A percentile compares a stretch with the other conserved stretches of the same genome.
phyloP scores from a whole-genome alignment of 1,140 invertebrate species.

The Zaprionus davidi region DNA sequence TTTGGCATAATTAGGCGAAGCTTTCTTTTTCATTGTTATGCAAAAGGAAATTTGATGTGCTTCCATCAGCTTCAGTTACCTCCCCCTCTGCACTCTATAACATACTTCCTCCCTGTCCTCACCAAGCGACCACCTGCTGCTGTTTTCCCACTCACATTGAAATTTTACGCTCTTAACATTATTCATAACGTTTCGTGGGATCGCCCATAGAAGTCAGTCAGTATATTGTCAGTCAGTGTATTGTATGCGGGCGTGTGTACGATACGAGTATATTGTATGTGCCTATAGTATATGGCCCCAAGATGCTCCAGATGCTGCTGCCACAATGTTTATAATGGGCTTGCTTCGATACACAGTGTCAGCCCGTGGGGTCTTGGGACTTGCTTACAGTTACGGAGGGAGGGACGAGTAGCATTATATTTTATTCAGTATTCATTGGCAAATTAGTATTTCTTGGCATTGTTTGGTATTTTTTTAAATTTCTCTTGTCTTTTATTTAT shows the following conservation, averaged over 20 bases:
- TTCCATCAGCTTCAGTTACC: not conserved
- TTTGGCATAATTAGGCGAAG: constrained; percentile 57
- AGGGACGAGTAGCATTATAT: not conserved
- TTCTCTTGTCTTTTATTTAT: not conserved
- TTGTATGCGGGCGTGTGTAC: not conserved
- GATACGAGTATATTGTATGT: not conserved
- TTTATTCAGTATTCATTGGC: constrained; percentile 2
- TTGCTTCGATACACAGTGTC: constrained; percentile 13
- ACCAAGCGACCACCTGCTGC: not conserved
- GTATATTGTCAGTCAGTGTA: constrained; percentile 26
- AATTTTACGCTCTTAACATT: constrained; percentile 53
- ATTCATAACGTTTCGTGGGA: constrained; percentile 64
- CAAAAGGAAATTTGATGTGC: constrained; percentile 49
- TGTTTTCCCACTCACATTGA: not conserved
- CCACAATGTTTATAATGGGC: constrained; percentile 30
- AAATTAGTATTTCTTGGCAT: not conserved
- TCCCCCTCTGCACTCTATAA: not conserved
- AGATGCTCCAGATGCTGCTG: constrained; percentile 24
- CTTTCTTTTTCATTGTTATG: constrained; percentile 55
- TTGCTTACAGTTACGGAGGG: not conserved
- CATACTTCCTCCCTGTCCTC: no score
- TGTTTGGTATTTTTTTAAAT: not conserved
- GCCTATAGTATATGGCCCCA: constrained; percentile 2
- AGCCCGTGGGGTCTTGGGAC: not conserved
- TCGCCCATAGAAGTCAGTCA: constrained; percentile 25